Percentiles rank a stretch among this genome's conserved stretches.
Evolutionary conservation across 2,113 vertebrate genomes (phyloP).

Genomic region (Percina caprodes): DNA sequence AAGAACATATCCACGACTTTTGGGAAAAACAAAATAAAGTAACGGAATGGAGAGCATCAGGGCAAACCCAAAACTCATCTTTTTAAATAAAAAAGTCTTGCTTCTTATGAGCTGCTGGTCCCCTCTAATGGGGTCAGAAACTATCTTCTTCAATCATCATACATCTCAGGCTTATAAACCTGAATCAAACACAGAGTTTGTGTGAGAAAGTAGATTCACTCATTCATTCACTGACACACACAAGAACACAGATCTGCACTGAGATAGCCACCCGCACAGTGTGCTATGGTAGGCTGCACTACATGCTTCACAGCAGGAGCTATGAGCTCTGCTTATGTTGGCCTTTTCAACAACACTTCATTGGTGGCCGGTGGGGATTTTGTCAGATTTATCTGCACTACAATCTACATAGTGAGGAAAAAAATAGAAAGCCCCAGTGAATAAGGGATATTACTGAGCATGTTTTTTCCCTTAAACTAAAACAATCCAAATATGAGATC

Average conservation of each 20-base stretch:
- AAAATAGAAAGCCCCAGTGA: slow-evolving; percentile 11
- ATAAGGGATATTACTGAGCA: not conserved
- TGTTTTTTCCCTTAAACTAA: not conserved
- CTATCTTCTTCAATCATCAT: no score
- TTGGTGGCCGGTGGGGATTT: slow-evolving; percentile 48
- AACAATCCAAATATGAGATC: slow-evolving; percentile 11
- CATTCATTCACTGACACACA: slow-evolving; percentile 25
- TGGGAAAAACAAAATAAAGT: slow-evolving; percentile 34
- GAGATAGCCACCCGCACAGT: slow-evolving; percentile 69
- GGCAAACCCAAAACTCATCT: slow-evolving; percentile 7
- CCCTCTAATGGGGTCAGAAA: no score
- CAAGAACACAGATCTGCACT: slow-evolving; percentile 48
- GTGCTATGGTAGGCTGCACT: slow-evolving; percentile 57
- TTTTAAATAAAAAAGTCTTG: no score
- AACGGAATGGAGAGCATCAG: slow-evolving; percentile 13
- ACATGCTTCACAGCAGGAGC: slow-evolving; percentile 71
- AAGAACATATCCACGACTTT: slow-evolving; percentile 22
- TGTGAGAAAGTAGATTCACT: slow-evolving; percentile 49
- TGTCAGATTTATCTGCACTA: slow-evolving; percentile 49
- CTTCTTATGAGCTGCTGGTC: no score
- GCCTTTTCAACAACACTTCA: slow-evolving; percentile 67
- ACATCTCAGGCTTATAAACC: slow-evolving; percentile 11
- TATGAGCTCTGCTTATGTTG: slow-evolving; percentile 35
- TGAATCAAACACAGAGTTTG: slow-evolving; percentile 19
- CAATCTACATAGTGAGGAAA: slow-evolving; percentile 31